Percentiles rank a stretch among this genome's conserved stretches.
phyloP scores from a whole-genome alignment of 2,113 vertebrate species.

The Saguinus imperator region DNA sequence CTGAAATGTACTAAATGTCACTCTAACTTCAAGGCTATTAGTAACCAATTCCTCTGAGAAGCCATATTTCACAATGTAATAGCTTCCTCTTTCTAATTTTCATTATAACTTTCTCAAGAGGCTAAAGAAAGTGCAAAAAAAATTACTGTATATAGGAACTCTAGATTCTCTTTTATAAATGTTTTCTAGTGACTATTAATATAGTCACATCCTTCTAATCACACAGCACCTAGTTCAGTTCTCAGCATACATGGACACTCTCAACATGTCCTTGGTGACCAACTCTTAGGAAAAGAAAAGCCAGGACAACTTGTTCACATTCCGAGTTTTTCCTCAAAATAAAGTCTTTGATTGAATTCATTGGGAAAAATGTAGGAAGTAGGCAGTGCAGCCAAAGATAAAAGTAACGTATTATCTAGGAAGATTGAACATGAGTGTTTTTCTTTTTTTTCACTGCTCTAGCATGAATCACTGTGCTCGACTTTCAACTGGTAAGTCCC shows the following conservation, averaged over 20 bases:
- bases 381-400: background rate
- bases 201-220: background rate
- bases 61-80: constrained; percentile 48
- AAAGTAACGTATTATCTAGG: background rate
- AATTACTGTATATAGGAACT: background rate
- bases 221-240: background rate
- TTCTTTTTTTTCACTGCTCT: background rate
- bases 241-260: background rate
- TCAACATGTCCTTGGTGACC: background rate
- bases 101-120: constrained; percentile 51
- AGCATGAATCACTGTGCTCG: background rate
- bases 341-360: background rate
- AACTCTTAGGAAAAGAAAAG: background rate
- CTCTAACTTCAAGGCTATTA: constrained; percentile 43
- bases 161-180: background rate
- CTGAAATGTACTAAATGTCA: constrained; percentile 19
- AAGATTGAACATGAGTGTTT: background rate
- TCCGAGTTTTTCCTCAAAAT: background rate
- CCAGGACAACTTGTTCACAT: background rate
- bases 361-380: background rate
- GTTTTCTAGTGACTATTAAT: constrained; percentile 31
- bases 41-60: constrained; percentile 44
- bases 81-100: constrained; percentile 47
- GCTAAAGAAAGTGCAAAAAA: background rate
- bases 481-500: background rate